Evolutionary conservation across 2,797 vertebrate species (phyloP).

Genomic region (Phyllotis vaccarum): DNA sequence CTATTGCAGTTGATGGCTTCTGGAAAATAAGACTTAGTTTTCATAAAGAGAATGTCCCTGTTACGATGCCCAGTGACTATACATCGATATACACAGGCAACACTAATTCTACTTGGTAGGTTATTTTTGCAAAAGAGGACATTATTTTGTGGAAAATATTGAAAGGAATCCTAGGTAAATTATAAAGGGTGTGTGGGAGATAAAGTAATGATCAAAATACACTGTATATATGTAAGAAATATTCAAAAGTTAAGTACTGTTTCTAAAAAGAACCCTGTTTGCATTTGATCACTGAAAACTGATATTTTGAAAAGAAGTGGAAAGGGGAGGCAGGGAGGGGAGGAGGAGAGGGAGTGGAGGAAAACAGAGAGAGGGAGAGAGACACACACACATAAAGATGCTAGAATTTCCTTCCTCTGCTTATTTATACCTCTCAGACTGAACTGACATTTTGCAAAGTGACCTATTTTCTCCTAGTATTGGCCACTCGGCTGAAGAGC

Average conservation of each 20-base stretch:
- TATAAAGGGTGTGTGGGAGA: not conserved
- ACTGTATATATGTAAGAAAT: too few species aligned
- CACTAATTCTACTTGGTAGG: not conserved
- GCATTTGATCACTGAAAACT: not conserved
- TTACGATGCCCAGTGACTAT: not conserved
- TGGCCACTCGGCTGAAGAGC: not conserved
- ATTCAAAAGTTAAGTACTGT: not conserved
- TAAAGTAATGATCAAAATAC: not conserved
- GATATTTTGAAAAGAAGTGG: not conserved
- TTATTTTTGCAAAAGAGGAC: not conserved
- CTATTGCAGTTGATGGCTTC: not conserved
- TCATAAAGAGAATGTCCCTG: not conserved
- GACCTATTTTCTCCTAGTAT: not conserved
- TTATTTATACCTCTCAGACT: not conserved
- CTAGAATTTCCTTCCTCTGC: not conserved
- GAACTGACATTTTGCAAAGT: not conserved
- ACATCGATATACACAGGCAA: not conserved
- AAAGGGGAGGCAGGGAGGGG: not conserved
- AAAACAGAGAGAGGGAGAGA: not conserved
- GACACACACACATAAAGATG: not conserved
- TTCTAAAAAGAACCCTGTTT: too few species aligned
- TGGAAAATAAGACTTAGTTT: not conserved
- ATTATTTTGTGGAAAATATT: not conserved
- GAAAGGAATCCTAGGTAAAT: not conserved
- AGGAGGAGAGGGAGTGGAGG: fast-evolving